Base-by-base conservation (phyloP, 2,113 vertebrate species). In the Crotalus horridus region DNA sequence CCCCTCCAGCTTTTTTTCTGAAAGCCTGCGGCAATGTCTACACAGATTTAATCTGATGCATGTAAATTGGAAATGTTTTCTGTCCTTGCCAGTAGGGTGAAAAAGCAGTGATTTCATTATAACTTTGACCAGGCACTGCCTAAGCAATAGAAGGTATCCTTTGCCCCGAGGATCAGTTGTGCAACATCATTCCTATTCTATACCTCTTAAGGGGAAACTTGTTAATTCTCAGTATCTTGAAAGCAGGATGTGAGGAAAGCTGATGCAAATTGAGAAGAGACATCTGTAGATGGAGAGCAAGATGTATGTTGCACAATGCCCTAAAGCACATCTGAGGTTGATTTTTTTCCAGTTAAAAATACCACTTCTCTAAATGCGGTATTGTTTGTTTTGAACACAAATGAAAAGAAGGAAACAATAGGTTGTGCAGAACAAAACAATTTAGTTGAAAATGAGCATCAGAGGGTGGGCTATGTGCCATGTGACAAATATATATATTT, bases 331-430 rank as follows among this genome's bases (percentile, higher is more conserved):
- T 53, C 48, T 88, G 91, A 97, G 39, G 74, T 94, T 97, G 94
- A 94, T 96, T 91, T 6, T 51, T 96, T 93, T 90, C 61, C 91
- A 74, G 26, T 94, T 91, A 96, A 96, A 97, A 97, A 96, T 94
- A 94, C 59, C 61, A 92, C 54, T 96, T 95, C 89, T 95, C 94
- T 94, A 94, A 96, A 95, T 90, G 46, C 61, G 92, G 39, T 90
- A 90, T 88, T 96, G 88, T 96, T 96, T 97, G 93, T 95, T 96
- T 97, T 94, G 94, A 97, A 96, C 93, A 96, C 29, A 97, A 96
- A 94, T 4, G n/a, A 95, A 96, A 97, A 89, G 86, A 95, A 94
- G 74, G 90, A 91, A 97, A 96, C 93, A 97, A 96, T 93, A 91
- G 86, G 39, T 91, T 96, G 89, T 90, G 17, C 87, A 96, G 95